Percentiles rank a stretch among this genome's conserved stretches.
phyloP scores from a whole-genome alignment of 1,140 invertebrate species.

The Oncopodura yosiiana region DNA sequence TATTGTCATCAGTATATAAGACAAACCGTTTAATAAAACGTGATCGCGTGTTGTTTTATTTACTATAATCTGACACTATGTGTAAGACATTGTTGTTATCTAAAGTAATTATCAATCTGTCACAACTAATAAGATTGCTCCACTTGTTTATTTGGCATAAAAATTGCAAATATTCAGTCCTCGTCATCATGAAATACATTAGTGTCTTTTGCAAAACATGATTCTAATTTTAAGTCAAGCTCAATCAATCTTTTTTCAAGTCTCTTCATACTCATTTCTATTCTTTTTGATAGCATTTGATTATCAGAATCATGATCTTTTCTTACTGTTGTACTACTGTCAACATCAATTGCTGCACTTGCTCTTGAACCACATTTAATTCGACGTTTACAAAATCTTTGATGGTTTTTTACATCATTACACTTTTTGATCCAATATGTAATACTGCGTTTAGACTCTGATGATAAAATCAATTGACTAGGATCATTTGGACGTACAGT shows the following conservation, averaged over 20 bases:
- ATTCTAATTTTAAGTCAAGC: constrained; percentile 4
- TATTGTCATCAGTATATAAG: no score
- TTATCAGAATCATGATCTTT: neutral
- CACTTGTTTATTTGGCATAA: no score
- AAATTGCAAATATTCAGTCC: no score
- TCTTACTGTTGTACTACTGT: neutral
- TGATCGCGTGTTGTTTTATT: neutral
- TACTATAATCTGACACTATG: neutral
- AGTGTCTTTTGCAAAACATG: neutral
- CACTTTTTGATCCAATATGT: neutral
- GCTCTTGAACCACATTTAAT: neutral
- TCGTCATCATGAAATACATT: no score
- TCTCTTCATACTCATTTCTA: constrained; percentile 8
- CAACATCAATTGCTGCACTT: neutral
- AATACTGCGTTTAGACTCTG: constrained; percentile 6
- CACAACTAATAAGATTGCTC: no score
- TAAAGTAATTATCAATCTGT: no score
- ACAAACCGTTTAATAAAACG: neutral
- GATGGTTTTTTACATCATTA: neutral
- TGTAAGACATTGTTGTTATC: neutral
- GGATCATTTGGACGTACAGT: constrained; percentile 11
- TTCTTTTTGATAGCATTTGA: neutral
- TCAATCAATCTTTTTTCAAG: constrained; percentile 1
- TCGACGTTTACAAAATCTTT: neutral
- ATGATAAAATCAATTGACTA: neutral